A percentile compares a stretch with the other conserved stretches of the same genome.
Evolutionary conservation across 2,113 vertebrate species (phyloP).

Genomic region (Lethenteron camtschaticum): DNA sequence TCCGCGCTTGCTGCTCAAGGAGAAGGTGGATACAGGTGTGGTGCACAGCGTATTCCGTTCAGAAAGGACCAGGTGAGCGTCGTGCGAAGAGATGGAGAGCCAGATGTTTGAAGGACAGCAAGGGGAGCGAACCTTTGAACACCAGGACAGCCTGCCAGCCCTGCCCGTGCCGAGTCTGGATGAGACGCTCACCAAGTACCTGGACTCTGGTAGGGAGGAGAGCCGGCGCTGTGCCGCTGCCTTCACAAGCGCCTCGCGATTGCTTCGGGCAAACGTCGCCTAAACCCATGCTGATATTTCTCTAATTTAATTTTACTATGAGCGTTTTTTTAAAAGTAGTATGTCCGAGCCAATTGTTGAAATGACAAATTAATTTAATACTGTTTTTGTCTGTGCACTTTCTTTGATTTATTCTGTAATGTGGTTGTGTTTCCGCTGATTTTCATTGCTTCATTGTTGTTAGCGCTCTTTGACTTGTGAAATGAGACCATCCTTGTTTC

Average conservation of each 20-base stretch:
- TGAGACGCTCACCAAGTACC: conserved; percentile 55
- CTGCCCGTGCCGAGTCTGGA: conserved; percentile 56
- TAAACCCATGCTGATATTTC: background rate
- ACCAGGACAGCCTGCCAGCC: conserved; percentile 50
- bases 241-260: background rate
- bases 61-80: no score
- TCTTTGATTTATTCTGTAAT: no score
- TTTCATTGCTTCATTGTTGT: no score
- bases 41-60: no score
- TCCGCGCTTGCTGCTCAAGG: no score
- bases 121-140: conserved; percentile 58
- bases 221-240: background rate
- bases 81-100: conserved; percentile 33
- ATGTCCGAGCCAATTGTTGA: background rate
- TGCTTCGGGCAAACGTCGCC: background rate
- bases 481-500: no score
- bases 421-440: no score
- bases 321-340: background rate
- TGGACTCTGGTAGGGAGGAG: conserved; percentile 43
- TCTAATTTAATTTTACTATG: background rate
- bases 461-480: no score
- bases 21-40: no score
- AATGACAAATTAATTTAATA: background rate
- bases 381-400: conserved; percentile 3
- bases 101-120: conserved; percentile 26